Percentiles rank a stretch among this genome's conserved stretches.
Evolutionary conservation across 2,113 vertebrate genomes (phyloP).

Genomic region (Nycticryphes semicollaris): DNA sequence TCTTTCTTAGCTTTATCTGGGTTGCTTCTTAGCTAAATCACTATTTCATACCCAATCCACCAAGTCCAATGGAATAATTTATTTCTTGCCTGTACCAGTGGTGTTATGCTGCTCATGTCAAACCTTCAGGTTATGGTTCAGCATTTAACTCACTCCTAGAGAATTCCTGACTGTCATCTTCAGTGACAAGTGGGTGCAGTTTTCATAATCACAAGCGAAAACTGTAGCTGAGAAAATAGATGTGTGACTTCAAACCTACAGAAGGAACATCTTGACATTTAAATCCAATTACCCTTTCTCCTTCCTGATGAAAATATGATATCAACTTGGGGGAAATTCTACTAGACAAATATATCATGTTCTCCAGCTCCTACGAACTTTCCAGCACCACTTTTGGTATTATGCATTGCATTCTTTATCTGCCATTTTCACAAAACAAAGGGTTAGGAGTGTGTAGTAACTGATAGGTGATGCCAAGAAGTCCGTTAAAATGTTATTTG

Average conservation of each 20-base stretch:
- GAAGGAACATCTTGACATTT: slow-evolving; percentile 81
- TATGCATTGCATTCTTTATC: background rate
- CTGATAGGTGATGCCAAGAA: background rate
- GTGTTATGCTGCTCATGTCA: background rate
- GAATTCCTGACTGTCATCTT: slow-evolving; percentile 29
- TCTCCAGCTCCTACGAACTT: slow-evolving; percentile 29
- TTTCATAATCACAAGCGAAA: slow-evolving; percentile 68
- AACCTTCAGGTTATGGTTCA: background rate
- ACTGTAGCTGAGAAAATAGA: slow-evolving; percentile 70
- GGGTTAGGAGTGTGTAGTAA: background rate
- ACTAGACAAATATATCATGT: slow-evolving; percentile 64
- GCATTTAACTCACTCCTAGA: slow-evolving; percentile 19
- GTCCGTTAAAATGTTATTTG: slow-evolving; percentile 17
- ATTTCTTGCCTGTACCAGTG: background rate
- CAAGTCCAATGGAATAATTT: background rate
- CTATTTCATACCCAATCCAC: background rate
- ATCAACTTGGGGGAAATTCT: slow-evolving; percentile 51
- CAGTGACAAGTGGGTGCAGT: slow-evolving; percentile 57
- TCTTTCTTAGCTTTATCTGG: background rate
- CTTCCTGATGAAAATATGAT: slow-evolving; percentile 73
- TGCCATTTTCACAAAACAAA: background rate
- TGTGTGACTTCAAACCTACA: slow-evolving; percentile 63
- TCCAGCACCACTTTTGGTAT: background rate
- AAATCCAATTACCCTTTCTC: slow-evolving; percentile 84
- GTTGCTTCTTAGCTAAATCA: background rate